phyloP scores from a whole-genome alignment of 64 coral and sea anemone genomes.

The Dendrophyllia cribrosa region DNA sequence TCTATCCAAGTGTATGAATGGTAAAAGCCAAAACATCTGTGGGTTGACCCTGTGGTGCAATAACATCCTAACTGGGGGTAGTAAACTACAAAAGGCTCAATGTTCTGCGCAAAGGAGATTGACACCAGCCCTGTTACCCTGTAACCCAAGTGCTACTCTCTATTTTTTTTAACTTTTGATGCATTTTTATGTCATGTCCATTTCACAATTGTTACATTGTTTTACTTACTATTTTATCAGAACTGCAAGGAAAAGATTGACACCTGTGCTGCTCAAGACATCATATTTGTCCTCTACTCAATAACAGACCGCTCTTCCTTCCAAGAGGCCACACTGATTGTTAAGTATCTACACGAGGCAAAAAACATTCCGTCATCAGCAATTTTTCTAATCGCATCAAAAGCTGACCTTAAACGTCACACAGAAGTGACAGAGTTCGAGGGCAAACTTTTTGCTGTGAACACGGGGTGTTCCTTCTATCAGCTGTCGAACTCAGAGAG shows the following conservation, averaged over 20 bases:
- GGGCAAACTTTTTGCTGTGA: conserved; percentile 41
- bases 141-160: not conserved
- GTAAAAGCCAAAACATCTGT: too few species aligned
- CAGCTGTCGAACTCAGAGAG: conserved; percentile 47
- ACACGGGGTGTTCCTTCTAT: conserved; percentile 34
- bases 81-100: too few species aligned
- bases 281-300: conserved; percentile 56
- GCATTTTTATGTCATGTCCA: too few species aligned
- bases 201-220: too few species aligned
- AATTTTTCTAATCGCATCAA: conserved; percentile 51
- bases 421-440: conserved; percentile 44
- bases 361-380: conserved; percentile 47
- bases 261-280: conserved; percentile 20
- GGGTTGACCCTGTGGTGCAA: too few species aligned
- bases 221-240: not conserved
- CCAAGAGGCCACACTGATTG: conserved; percentile 56
- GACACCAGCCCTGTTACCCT: too few species aligned
- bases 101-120: too few species aligned
- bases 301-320: conserved; percentile 65
- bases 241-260: conserved; percentile 61
- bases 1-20: too few species aligned
- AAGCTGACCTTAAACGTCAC: conserved; percentile 40
- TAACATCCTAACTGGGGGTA: too few species aligned
- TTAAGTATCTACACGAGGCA: conserved; percentile 36
- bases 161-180: too few species aligned